phyloP scores from a whole-genome alignment of 2,113 vertebrate species.

The Etheostoma cragini region DNA sequence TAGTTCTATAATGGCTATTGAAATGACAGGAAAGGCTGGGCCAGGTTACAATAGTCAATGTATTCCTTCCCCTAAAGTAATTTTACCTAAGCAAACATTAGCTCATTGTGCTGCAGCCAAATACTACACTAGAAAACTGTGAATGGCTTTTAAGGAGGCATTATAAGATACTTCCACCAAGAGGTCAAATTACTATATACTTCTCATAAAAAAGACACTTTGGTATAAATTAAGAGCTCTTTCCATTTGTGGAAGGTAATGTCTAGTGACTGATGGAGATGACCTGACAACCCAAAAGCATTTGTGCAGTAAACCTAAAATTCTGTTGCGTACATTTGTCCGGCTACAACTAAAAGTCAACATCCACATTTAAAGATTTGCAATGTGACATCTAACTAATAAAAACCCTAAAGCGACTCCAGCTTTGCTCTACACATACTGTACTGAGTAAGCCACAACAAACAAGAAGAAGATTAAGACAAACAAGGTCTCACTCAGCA shows the following conservation, averaged over 20 bases:
- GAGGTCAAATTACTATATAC: neutral
- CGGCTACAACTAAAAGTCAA: too few relatives aligned
- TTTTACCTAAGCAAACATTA: conserved; percentile 40
- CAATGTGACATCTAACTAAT: neutral
- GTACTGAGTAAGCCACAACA: neutral
- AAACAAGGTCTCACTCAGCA: neutral
- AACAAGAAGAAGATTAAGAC: too few relatives aligned
- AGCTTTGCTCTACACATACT: neutral
- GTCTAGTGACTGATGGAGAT: conserved; percentile 25
- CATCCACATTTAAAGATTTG: too few relatives aligned
- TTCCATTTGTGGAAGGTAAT: neutral
- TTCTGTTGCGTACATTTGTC: too few relatives aligned
- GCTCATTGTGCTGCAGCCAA: conserved; percentile 24
- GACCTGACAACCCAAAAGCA: neutral
- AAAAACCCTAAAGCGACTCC: neutral
- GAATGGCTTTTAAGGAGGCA: neutral
- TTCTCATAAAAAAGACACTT: neutral
- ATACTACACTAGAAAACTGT: conserved; percentile 25
- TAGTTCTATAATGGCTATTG: conserved; percentile 57
- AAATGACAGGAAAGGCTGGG: conserved; percentile 56
- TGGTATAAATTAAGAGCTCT: neutral
- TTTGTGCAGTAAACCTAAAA: too few relatives aligned
- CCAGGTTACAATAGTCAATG: conserved; percentile 25
- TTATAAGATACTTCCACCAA: neutral
- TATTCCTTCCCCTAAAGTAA: conserved; percentile 28